Conservation (phyloP, 35 echinoderm and acorn worm species). For the Ophioderma brevispina region DNA sequence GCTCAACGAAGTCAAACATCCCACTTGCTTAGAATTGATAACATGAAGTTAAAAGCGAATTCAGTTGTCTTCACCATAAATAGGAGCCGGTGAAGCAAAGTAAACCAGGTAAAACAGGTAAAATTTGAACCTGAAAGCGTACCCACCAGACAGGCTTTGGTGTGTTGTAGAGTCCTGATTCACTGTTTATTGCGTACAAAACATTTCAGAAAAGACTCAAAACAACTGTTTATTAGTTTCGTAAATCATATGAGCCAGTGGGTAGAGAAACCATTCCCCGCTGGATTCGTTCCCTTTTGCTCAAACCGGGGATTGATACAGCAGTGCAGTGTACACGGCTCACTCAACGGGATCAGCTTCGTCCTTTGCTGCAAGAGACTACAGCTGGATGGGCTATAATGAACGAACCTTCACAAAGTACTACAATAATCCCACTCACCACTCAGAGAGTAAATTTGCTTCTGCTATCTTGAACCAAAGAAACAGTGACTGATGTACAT, state of each 20-base stretch:
- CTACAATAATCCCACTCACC: background rate
- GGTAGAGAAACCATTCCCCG: background rate
- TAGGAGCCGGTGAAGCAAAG: slow-evolving; percentile 15
- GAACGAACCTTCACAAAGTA: slow-evolving; percentile 12
- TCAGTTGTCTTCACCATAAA: background rate
- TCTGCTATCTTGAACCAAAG: background rate
- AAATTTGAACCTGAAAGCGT: slow-evolving; percentile 5
- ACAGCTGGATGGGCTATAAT: slow-evolving; percentile 27
- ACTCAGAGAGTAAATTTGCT: background rate
- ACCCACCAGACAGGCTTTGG: background rate
- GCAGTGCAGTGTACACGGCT: background rate
- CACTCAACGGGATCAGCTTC: slow-evolving; percentile 13
- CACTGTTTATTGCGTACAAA: background rate
- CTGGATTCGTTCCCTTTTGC: background rate
- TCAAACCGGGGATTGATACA: slow-evolving; percentile 4
- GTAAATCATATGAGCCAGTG: background rate
- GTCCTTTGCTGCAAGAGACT: background rate
- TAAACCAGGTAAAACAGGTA: slow-evolving; percentile 16
- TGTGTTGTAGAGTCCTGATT: background rate
- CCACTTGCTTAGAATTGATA: background rate
- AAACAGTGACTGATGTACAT: too few species aligned
- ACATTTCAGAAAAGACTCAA: background rate
- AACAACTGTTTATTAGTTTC: background rate
- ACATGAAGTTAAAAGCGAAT: background rate
- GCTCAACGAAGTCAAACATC: slow-evolving; percentile 15